Conservation (phyloP, 2,113 vertebrate genomes). For the Patagioenas fasciata region DNA sequence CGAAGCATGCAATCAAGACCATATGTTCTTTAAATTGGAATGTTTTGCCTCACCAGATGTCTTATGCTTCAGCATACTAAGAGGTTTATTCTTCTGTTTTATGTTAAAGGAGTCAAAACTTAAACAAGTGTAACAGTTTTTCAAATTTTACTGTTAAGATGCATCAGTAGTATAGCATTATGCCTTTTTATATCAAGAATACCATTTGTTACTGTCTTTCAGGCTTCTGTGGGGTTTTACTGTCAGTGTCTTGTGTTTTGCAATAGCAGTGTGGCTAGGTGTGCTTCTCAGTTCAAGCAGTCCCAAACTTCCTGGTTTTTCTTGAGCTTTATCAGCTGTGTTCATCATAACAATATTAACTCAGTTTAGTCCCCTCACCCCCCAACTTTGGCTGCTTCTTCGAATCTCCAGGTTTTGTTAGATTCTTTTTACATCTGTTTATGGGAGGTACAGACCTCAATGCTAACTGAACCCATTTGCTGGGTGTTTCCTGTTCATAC, state of each 20-base stretch:
- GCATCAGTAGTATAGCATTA: neutral
- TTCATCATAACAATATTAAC: conserved; percentile 23
- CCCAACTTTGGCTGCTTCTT: neutral
- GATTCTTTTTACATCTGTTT: neutral
- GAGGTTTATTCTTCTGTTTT: conserved; percentile 11
- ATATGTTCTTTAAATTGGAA: neutral
- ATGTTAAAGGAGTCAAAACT: neutral
- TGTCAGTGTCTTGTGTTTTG: neutral
- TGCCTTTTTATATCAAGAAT: conserved; percentile 14
- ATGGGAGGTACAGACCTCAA: neutral
- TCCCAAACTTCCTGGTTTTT: neutral
- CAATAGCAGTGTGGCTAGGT: neutral
- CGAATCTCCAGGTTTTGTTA: neutral
- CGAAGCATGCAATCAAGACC: neutral
- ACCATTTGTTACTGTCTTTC: neutral
- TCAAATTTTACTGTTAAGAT: neutral
- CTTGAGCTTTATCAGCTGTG: neutral
- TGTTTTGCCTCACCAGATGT: neutral
- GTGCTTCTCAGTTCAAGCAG: neutral
- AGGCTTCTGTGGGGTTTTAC: neutral
- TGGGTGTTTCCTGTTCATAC: neutral
- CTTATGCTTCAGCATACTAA: neutral
- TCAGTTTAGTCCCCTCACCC: conserved; percentile 8
- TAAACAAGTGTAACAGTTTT: neutral
- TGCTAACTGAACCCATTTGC: neutral